These are phyloP conservation scores for Thaumatotibia leucotreta DNA, from an alignment of 1,140 invertebrate species.

Conservation along the genomic window DNA sequence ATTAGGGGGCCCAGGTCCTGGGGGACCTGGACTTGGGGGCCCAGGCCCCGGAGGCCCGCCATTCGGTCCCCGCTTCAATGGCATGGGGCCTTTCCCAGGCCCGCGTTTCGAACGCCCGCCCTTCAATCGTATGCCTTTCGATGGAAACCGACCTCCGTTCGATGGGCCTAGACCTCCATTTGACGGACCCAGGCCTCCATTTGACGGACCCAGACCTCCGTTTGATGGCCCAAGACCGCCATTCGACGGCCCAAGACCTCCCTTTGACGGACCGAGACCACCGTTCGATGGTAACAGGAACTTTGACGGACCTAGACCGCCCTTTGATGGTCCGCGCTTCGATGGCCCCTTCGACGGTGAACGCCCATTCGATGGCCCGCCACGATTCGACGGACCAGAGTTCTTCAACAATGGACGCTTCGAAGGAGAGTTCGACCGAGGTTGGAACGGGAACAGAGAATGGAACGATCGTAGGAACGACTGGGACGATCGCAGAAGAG, in stretches of 20 bases:
- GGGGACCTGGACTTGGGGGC: too few species aligned
- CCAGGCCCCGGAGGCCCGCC: conserved; percentile 26
- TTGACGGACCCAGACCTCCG: conserved; percentile 57
- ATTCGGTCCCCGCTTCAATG: conserved; percentile 47
- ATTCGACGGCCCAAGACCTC: conserved; percentile 32
- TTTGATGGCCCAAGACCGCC: conserved; percentile 33
- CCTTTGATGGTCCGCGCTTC: conserved; percentile 36
- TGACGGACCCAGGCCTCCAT: conserved; percentile 38
- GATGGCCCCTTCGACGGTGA: conserved; percentile 27
- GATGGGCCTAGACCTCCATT: conserved; percentile 37
- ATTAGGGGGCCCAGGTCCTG: conserved; percentile 51
- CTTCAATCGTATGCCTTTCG: conserved; percentile 54
- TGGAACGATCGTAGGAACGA: conserved; percentile 49
- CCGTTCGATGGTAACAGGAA: conserved; percentile 36
- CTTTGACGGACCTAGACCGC: conserved; percentile 41
- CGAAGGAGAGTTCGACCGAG: conserved; percentile 60
- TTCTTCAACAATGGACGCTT: conserved; percentile 58
- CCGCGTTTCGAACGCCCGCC: conserved; percentile 36
- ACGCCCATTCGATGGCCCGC: conserved; percentile 29
- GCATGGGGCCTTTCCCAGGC: conserved; percentile 41
- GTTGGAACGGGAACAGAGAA: conserved; percentile 54
- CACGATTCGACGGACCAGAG: conserved; percentile 48
- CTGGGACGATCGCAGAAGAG: conserved; percentile 54
- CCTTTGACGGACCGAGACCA: conserved; percentile 42
- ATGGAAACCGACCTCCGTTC: conserved; percentile 40